These are phyloP conservation scores for Drosophila demipolita DNA, from an alignment of 2,888 invertebrate genomes.

Conservation along the genomic window DNA sequence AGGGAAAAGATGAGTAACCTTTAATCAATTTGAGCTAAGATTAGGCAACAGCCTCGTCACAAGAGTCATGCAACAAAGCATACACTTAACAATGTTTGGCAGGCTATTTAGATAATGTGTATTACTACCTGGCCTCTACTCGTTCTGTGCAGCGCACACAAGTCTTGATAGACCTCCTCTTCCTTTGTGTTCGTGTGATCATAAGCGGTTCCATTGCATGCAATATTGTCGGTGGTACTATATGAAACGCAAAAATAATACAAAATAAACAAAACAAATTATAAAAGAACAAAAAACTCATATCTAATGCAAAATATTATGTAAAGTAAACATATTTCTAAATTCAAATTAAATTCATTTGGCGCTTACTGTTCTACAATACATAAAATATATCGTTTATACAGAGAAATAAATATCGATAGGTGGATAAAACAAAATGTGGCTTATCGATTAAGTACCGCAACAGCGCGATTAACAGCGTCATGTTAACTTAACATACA, in stretches of 20 bases:
- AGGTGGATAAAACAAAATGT: slow-evolving; percentile 1
- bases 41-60: slow-evolving; percentile 40
- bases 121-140: slow-evolving; percentile 86
- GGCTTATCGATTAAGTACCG: not conserved
- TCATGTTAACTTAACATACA: slow-evolving; percentile 36
- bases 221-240: slow-evolving; percentile 87
- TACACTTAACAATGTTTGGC: slow-evolving; percentile 41
- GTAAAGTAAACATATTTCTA: not conserved
- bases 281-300: slow-evolving; percentile 21
- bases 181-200: slow-evolving; percentile 87
- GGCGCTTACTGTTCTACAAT: slow-evolving; percentile 8
- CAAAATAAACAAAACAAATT: slow-evolving; percentile 24
- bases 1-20: slow-evolving; percentile 5
- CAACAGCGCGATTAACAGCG: slow-evolving; percentile 31
- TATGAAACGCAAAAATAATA: slow-evolving; percentile 43
- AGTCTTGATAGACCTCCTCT: slow-evolving; percentile 97
- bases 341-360: slow-evolving; percentile 12
- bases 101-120: slow-evolving; percentile 28
- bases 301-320: not conserved
- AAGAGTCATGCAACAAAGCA: slow-evolving; percentile 53
- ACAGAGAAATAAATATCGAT: slow-evolving; percentile 35
- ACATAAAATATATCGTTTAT: not conserved
- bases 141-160: slow-evolving; percentile 90
- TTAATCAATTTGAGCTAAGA: slow-evolving; percentile 32
- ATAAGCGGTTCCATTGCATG: slow-evolving; percentile 85